These are phyloP conservation scores for Adelphocoris suturalis DNA, from an alignment of 2,888 invertebrate species.

Conservation along the genomic window DNA sequence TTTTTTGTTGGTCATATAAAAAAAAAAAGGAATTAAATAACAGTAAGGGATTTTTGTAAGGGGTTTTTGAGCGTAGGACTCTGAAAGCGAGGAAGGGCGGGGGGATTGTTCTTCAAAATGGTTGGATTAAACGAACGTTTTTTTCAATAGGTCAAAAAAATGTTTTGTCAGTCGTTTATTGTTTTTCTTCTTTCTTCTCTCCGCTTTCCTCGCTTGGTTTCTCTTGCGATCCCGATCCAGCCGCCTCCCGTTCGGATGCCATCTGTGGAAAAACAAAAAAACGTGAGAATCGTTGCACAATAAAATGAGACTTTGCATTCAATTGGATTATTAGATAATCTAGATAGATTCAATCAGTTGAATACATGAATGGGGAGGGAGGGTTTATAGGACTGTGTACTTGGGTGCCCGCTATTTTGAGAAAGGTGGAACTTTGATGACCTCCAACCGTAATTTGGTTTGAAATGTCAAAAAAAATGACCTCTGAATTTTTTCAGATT, in stretches of 20 bases:
- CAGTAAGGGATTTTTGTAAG: neutral
- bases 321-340: too few species aligned
- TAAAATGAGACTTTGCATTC: too few species aligned
- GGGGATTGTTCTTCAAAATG: neutral
- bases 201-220: conserved; percentile 80
- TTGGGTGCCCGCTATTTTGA: too few species aligned
- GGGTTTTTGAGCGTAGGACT: neutral
- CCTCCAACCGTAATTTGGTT: too few species aligned
- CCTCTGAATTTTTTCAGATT: too few species aligned
- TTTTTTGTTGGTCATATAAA: neutral
- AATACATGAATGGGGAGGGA: too few species aligned
- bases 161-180: conserved; percentile 71
- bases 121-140: conserved; percentile 4
- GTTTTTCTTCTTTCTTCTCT: conserved; percentile 83
- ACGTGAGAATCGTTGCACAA: too few species aligned
- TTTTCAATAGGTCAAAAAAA: conserved; percentile 55
- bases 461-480: too few species aligned
- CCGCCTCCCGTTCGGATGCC: conserved; percentile 24
- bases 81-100: neutral
- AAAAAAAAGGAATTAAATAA: neutral
- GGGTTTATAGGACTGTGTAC: too few species aligned
- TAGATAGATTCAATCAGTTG: too few species aligned
- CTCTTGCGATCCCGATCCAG: conserved; percentile 72
- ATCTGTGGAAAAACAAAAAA: neutral
- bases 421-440: too few species aligned